phyloP scores from a whole-genome alignment of 2,888 invertebrate species.

The Cremastinae sp. region DNA sequence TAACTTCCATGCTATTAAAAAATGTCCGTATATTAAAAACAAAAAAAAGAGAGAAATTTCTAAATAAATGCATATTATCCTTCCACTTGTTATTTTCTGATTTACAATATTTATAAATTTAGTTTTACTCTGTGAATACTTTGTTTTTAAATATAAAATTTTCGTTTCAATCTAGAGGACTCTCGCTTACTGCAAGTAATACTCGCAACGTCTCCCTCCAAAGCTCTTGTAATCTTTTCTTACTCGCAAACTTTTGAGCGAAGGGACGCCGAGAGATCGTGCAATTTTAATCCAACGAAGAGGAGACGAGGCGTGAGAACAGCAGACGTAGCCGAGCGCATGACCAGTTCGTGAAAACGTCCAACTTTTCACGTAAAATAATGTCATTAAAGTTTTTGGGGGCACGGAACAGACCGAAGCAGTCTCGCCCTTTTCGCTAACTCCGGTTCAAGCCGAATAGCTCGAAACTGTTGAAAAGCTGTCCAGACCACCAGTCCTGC shows the following conservation, averaged over 20 bases:
- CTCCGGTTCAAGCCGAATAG: slow-evolving; percentile 18
- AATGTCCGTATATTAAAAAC: slow-evolving; percentile 35
- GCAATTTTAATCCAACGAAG: slow-evolving; percentile 3
- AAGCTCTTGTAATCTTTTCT: slow-evolving; percentile 7
- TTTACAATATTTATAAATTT: background rate
- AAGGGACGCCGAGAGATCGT: background rate
- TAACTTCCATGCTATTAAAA: slow-evolving; percentile 44
- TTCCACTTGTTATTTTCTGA: background rate
- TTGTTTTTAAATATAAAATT: too few species aligned
- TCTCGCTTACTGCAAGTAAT: too few species aligned
- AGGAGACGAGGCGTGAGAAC: slow-evolving; percentile 1
- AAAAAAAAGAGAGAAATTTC: slow-evolving; percentile 41
- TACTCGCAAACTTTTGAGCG: background rate
- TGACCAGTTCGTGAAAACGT: slow-evolving; percentile 33
- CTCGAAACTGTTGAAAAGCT: slow-evolving; percentile 50
- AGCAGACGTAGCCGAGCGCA: background rate
- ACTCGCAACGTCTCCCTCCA: too few species aligned
- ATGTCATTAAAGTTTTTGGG: slow-evolving; percentile 53
- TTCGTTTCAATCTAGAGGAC: too few species aligned
- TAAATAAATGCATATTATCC: slow-evolving; percentile 42
- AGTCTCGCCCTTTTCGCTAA: background rate
- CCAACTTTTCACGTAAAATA: slow-evolving; percentile 33
- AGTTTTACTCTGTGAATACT: background rate
- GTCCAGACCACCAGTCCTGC: slow-evolving; percentile 36
- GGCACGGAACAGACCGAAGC: slow-evolving; percentile 2